A percentile compares a stretch with the other conserved stretches of the same genome.
phyloP scores from a whole-genome alignment of 2,113 vertebrate genomes.

The Neolamprologus fasciatus region DNA sequence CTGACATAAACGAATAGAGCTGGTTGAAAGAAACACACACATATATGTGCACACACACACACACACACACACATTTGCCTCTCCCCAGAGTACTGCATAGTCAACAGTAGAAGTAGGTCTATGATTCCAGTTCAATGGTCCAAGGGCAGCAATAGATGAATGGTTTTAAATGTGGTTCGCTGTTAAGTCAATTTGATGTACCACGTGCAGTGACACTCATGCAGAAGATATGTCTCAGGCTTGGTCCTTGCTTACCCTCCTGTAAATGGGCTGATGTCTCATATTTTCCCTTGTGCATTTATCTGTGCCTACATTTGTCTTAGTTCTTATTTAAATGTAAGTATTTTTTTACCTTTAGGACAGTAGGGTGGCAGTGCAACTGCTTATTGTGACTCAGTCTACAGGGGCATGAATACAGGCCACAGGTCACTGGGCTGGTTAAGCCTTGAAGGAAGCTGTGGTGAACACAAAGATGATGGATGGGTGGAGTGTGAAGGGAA shows the following conservation, averaged over 20 bases:
- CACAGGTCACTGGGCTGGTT: not conserved
- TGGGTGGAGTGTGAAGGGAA: not conserved
- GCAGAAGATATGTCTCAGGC: conserved; percentile 28
- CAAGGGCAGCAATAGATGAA: conserved; percentile 11
- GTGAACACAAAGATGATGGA: conserved; percentile 16
- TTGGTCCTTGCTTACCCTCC: not conserved
- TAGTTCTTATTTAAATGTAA: not conserved
- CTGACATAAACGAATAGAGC: conserved; percentile 23
- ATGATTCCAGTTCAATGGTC: conserved; percentile 53
- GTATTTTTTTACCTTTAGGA: not conserved
- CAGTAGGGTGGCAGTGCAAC: not conserved
- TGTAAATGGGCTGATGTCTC: not conserved
- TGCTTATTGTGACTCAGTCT: not conserved
- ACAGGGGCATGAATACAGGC: not conserved
- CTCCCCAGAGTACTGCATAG: not conserved
- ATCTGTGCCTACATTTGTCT: not conserved
- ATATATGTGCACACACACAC: not conserved
- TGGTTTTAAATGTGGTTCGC: conserved; percentile 13
- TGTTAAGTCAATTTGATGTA: not conserved
- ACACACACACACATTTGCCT: not conserved
- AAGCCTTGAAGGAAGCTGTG: not conserved
- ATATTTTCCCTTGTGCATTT: not conserved
- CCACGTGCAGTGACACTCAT: conserved; percentile 16
- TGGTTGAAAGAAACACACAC: conserved; percentile 3
- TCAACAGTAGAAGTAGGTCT: conserved; percentile 50